These are phyloP conservation scores for Antechinus stuartii DNA, from an alignment of 2,113 vertebrate species.

Conservation along the genomic window DNA sequence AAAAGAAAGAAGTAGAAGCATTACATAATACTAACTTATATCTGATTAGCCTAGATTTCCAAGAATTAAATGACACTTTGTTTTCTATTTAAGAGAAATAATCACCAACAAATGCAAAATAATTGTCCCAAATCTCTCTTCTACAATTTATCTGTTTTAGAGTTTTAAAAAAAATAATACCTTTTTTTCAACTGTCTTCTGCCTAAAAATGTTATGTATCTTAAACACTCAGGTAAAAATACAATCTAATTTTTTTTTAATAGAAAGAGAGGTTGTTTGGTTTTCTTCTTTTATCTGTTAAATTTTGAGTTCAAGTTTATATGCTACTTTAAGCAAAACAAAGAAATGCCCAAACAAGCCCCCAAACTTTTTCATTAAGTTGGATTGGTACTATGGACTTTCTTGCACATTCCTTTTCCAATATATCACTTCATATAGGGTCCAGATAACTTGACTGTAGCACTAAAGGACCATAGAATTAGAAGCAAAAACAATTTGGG, in stretches of 20 bases:
- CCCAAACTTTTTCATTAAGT: not conserved
- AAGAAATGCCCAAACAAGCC: not conserved
- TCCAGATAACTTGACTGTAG: not conserved
- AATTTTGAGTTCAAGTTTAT: not conserved
- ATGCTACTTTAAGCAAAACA: accelerated
- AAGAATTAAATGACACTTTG: not conserved
- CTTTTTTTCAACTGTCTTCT: constrained; percentile 20
- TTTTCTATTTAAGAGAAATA: constrained; percentile 34
- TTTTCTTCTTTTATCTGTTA: constrained; percentile 9
- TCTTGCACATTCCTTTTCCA: not conserved
- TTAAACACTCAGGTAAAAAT: not conserved
- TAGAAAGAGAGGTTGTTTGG: not conserved
- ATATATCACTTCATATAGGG: not conserved
- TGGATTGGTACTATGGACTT: not conserved
- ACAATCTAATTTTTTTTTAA: constrained; percentile 9
- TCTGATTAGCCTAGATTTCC: not conserved
- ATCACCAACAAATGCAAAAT: constrained; percentile 12
- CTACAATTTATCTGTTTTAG: constrained; percentile 13
- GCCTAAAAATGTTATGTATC: constrained; percentile 29
- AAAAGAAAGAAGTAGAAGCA: constrained; percentile 5
- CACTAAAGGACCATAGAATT: not conserved
- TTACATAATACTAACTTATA: not conserved
- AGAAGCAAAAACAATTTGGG: not conserved
- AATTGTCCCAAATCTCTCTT: constrained; percentile 29
- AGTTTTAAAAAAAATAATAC: constrained; percentile 42